Conservation (phyloP, 2,888 invertebrate species). For the Willowsia nigromaculata region DNA sequence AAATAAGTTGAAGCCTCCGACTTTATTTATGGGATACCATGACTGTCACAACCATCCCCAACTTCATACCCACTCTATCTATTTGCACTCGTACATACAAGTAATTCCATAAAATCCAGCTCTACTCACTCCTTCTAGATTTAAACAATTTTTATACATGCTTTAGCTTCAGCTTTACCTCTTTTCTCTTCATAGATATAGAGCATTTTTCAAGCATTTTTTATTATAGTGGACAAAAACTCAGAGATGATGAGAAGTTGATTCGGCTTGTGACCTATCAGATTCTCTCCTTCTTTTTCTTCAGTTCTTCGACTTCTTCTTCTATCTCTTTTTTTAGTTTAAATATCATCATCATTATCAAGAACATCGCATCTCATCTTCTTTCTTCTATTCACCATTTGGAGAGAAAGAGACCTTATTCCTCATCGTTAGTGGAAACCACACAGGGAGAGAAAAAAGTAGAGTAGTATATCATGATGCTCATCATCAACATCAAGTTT, state of each 20-base stretch:
- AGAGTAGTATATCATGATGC: not conserved
- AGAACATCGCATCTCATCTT: not conserved
- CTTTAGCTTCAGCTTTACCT: not conserved
- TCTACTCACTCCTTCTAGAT: not conserved
- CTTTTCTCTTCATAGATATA: not conserved
- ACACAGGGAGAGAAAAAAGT: conserved; percentile 13
- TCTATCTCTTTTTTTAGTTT: not conserved
- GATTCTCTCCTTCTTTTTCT: not conserved
- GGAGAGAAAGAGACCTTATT: conserved; percentile 1
- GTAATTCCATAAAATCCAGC: conserved; percentile 3
- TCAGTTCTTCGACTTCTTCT: not conserved
- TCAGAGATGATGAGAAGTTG: conserved; percentile 17
- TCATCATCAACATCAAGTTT: not conserved
- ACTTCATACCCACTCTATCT: not conserved
- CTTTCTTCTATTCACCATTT: not conserved
- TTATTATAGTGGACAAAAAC: not conserved
- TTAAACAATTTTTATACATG: not conserved
- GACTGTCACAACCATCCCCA: conserved; percentile 8
- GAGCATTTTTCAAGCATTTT: not conserved
- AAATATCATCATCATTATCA: not conserved
- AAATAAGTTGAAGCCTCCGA: not conserved
- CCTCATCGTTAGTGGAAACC: conserved; percentile 1
- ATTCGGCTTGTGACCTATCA: conserved; percentile 24
- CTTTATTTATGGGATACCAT: not conserved
- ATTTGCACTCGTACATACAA: not conserved